These are phyloP conservation scores for Anser brachyrhynchus DNA, from an alignment of 2,113 vertebrate genomes.

Conservation along the genomic window DNA sequence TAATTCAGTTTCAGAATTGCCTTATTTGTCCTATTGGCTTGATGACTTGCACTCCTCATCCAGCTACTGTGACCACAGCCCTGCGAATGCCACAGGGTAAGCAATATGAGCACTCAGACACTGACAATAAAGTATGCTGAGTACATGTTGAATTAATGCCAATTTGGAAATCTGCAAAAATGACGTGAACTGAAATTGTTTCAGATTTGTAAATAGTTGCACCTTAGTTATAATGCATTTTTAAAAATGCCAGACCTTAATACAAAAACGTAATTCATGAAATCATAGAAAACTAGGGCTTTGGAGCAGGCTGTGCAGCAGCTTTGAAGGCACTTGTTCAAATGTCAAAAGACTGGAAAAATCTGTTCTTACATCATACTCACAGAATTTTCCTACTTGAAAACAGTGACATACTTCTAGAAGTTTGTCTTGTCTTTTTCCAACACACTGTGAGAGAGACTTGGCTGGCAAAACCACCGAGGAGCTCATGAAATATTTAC, in stretches of 20 bases:
- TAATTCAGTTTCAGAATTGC: conserved; percentile 52
- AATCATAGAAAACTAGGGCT: neutral
- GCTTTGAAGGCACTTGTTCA: neutral
- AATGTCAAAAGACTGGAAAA: neutral
- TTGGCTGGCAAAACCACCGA: neutral
- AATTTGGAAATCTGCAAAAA: neutral
- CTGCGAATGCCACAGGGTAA: conserved; percentile 11
- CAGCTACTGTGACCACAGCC: conserved; percentile 26
- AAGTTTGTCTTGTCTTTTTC: neutral
- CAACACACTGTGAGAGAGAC: neutral
- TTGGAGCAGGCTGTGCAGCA: neutral
- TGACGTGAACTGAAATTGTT: neutral
- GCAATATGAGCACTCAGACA: accelerated
- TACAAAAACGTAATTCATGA: neutral
- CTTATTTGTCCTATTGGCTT: conserved; percentile 62
- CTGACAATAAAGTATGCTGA: neutral
- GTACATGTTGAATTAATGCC: neutral
- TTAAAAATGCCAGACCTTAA: neutral
- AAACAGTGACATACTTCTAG: neutral
- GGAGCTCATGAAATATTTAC: neutral
- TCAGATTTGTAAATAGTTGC: neutral
- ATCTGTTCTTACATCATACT: neutral
- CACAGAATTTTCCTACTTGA: neutral
- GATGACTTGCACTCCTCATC: neutral
- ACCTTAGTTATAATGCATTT: neutral